Evolutionary conservation across 2,888 invertebrate species (phyloP).

Genomic region (Pediacus dermestoides): DNA sequence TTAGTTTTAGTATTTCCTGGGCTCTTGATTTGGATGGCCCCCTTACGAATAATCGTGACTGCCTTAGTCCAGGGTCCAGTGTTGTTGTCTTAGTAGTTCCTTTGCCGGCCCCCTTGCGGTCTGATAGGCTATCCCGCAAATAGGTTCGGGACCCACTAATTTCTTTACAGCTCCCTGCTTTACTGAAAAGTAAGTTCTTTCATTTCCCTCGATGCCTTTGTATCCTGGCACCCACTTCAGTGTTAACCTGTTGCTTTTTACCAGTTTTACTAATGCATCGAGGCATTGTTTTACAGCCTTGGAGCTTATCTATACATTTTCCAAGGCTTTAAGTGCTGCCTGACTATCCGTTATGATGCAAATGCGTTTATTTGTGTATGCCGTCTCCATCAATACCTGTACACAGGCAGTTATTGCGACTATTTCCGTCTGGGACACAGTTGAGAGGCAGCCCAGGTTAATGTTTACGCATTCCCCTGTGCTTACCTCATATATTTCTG

Average conservation of each 20-base stretch:
- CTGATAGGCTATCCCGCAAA: no score
- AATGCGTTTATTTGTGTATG: background rate
- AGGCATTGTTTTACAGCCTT: background rate
- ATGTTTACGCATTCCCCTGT: background rate
- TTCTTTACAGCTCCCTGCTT: background rate
- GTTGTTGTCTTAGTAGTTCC: no score
- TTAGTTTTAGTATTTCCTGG: no score
- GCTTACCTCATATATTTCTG: background rate
- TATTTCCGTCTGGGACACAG: conserved; percentile 2
- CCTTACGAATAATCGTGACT: no score
- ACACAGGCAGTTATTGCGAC: conserved; percentile 2
- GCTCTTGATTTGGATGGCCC: no score
- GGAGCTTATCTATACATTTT: background rate
- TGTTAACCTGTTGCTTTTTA: background rate
- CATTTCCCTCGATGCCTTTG: conserved; percentile 4
- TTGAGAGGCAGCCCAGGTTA: background rate
- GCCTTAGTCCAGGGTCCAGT: no score
- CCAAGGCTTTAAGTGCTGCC: conserved; percentile 3
- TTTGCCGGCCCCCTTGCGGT: no score
- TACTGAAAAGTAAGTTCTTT: background rate
- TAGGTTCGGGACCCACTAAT: no score
- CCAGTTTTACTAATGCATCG: background rate
- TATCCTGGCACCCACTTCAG: conserved; percentile 6
- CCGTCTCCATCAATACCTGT: background rate
- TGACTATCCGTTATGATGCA: conserved; percentile 3